Base-by-base conservation (phyloP, 2,113 vertebrate species). In the Solenodon paradoxus region DNA sequence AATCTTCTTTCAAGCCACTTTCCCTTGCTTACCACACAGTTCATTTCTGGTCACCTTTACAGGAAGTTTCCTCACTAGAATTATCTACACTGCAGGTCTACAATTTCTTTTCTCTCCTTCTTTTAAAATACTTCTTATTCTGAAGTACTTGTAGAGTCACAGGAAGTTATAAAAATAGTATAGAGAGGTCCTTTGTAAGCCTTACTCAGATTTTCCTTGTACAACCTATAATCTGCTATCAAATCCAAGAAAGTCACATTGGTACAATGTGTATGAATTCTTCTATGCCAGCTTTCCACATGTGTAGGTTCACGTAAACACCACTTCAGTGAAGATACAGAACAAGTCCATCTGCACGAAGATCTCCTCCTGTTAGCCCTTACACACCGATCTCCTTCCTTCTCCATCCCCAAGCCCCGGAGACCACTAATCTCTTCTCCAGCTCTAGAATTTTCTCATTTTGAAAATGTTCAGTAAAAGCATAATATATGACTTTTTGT, bases 391-490 rank as follows among this genome's bases (percentile, higher is more conserved):
- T 71, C 22, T 30, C 45, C 22, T 88, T 64, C 53, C 28, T 75
- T 38, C 57, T 77, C 53, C 26, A 82, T 61, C 59, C 42, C 51
- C 64, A 90, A 90, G 13, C 64, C 82, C 78, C 77, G 66, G 88
- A 15, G 80, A 92, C 66, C 78, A 90, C 26, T 55, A 51, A 94
- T 95, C 16, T 78, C 19, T 74, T 92, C 68, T 83, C 88, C 19
- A 79, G 72, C 42, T 95, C 90, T 90, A 66, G 53, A 88, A 80
- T 94, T 96, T 95, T 94, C n/a, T 89, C 55, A 94, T 64, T 92
- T 96, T 17, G 12, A 96, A 95, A 94, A 87, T 84, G 51, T 71
- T 71, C 42, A 35, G 32, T 82, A 83, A 94, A 94, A 19, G 24
- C 87, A 45, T 30, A 90, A 83, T 63, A 90, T 45, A 45, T 92